Percentiles rank a stretch among this genome's conserved stretches.
phyloP scores from a whole-genome alignment of 1,140 invertebrate genomes.

The Drosophila kikkawai region DNA sequence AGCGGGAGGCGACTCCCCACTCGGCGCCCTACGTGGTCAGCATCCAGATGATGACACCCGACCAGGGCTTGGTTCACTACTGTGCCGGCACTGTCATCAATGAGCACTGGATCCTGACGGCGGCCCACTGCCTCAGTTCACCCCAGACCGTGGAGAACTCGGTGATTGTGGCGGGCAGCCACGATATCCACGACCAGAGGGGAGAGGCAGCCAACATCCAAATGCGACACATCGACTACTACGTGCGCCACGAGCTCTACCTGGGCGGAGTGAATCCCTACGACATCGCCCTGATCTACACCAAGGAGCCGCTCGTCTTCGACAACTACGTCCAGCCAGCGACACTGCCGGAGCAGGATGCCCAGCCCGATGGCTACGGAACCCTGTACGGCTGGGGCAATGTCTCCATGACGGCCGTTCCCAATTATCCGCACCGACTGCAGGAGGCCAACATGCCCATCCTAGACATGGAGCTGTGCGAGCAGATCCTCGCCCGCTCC shows the following conservation, averaged over 20 bases:
- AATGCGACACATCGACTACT: slow-evolving; percentile 74
- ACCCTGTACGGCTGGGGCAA: slow-evolving; percentile 86
- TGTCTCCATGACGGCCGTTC: slow-evolving; percentile 84
- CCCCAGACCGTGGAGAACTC: slow-evolving; percentile 68
- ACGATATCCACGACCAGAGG: slow-evolving; percentile 66
- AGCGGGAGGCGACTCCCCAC: slow-evolving; percentile 74
- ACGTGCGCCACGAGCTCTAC: slow-evolving; percentile 75
- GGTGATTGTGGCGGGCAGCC: slow-evolving; percentile 78
- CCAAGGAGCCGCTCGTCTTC: slow-evolving; percentile 81
- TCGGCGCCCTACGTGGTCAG: slow-evolving; percentile 84
- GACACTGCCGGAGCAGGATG: slow-evolving; percentile 84
- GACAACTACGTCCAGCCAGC: slow-evolving; percentile 84
- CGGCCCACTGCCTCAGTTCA: slow-evolving; percentile 78
- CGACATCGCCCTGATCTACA: slow-evolving; percentile 86
- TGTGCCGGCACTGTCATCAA: slow-evolving; percentile 83
- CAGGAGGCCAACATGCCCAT: slow-evolving; percentile 85
- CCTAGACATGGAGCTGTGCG: slow-evolving; percentile 81
- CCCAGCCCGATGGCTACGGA: slow-evolving; percentile 84
- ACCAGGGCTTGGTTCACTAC: slow-evolving; percentile 75
- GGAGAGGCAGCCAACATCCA: slow-evolving; percentile 66
- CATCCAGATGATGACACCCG: slow-evolving; percentile 76
- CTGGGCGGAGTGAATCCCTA: slow-evolving; percentile 85
- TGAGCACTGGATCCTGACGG: slow-evolving; percentile 82
- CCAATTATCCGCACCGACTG: slow-evolving; percentile 84
- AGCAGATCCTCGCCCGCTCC: slow-evolving; percentile 67